These are phyloP conservation scores for Psammodynastes pulverulentus DNA, from an alignment of 2,113 vertebrate species.

Conservation along the genomic window DNA sequence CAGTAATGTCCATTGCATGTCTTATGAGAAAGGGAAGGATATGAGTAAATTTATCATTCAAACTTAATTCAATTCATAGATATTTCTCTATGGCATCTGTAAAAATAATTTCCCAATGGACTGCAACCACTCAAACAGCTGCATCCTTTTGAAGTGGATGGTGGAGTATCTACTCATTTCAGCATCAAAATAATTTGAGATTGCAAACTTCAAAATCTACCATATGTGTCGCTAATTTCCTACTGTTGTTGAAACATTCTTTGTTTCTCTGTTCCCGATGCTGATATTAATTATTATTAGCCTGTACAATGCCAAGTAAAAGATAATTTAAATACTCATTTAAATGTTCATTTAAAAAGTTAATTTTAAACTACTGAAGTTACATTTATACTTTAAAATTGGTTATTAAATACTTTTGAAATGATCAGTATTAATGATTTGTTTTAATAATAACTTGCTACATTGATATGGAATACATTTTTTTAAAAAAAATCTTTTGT, in stretches of 20 bases:
- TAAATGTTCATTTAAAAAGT: background rate
- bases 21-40: background rate
- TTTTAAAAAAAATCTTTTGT: constrained; percentile 16
- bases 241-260: background rate
- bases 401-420: constrained; percentile 3
- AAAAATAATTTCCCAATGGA: background rate
- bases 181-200: background rate
- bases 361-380: background rate
- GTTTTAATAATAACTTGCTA: background rate
- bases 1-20: background rate
- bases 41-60: background rate
- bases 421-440: constrained; percentile 1
- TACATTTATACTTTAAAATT: background rate
- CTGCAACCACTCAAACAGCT: constrained; percentile 3
- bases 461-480: constrained; percentile 15
- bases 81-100: background rate
- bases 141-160: constrained; percentile 19
- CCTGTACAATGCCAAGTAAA: background rate
- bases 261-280: background rate
- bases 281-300: background rate
- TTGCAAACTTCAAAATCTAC: background rate
- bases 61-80: background rate
- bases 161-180: background rate
- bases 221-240: background rate
- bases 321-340: background rate